These are phyloP conservation scores for Campodea augens DNA, from an alignment of 1,140 invertebrate species.

Conservation along the genomic window DNA sequence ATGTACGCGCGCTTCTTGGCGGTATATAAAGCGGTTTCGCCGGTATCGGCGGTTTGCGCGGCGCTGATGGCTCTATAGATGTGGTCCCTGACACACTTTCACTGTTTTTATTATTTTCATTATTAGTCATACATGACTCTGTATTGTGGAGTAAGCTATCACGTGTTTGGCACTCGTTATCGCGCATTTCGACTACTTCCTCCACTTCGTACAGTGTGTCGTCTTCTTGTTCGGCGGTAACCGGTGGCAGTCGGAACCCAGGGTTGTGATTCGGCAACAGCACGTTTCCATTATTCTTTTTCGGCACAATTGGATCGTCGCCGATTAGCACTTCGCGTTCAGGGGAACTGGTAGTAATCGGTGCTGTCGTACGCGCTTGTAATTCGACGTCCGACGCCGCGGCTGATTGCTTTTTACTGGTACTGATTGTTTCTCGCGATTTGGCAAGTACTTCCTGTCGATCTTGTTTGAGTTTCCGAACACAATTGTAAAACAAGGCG, in stretches of 20 bases:
- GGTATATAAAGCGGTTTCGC: too few relatives aligned
- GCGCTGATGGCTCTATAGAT: too few relatives aligned
- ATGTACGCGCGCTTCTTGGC: too few relatives aligned
- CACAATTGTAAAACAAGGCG: constrained; percentile 65
- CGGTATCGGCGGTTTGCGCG: too few relatives aligned
- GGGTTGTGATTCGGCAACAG: constrained; percentile 8
- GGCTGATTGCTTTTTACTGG: not conserved
- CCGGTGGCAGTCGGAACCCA: not conserved
- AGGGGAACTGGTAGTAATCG: not conserved
- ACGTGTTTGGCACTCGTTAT: constrained; percentile 56
- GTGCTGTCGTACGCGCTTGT: not conserved
- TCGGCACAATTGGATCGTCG: not conserved
- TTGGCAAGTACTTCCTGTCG: constrained; percentile 34
- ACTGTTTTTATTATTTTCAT: too few relatives aligned
- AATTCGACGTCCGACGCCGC: not conserved
- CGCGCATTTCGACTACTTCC: constrained; percentile 36
- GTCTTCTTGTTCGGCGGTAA: constrained; percentile 10
- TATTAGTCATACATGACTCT: too few relatives aligned
- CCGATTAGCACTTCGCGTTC: not conserved
- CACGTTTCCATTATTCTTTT: constrained; percentile 10
- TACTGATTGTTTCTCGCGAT: constrained; percentile 50
- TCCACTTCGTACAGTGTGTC: constrained; percentile 15
- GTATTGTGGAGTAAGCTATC: constrained; percentile 45
- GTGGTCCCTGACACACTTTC: too few relatives aligned
- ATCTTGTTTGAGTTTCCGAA: constrained; percentile 61